phyloP scores from a whole-genome alignment of 2,888 invertebrate species.

The Ferrisia virgata region DNA sequence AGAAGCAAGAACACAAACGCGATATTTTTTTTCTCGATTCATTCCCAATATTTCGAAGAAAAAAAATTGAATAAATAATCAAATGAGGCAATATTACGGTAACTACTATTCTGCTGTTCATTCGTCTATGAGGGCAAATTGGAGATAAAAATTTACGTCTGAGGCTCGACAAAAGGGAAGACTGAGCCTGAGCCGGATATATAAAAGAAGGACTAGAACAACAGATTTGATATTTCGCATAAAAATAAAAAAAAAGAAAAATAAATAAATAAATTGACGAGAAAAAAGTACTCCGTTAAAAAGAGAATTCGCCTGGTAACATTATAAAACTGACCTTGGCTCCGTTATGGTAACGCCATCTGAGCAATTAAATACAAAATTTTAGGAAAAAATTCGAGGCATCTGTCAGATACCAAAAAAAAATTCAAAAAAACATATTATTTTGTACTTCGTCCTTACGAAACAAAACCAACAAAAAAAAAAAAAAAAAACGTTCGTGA shows the following conservation, averaged over 20 bases:
- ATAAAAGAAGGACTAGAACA: background rate
- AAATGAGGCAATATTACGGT: background rate
- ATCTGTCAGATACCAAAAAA: background rate
- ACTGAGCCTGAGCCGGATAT: background rate
- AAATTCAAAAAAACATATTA: background rate
- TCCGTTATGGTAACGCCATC: background rate
- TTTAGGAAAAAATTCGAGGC: constrained; percentile 11
- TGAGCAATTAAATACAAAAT: constrained; percentile 4
- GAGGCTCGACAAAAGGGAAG: constrained; percentile 11
- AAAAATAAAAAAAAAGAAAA: background rate
- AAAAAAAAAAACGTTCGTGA: background rate
- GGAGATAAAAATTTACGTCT: background rate
- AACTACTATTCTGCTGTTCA: background rate
- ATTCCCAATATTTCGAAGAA: background rate
- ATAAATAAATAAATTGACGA: constrained; percentile 3
- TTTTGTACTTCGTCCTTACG: background rate
- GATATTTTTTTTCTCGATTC: too few species aligned
- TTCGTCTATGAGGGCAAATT: background rate
- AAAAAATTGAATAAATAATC: background rate
- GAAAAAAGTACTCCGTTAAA: background rate
- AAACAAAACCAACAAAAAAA: background rate
- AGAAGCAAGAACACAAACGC: background rate
- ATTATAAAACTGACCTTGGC: background rate
- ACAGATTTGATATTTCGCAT: background rate
- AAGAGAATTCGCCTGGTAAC: background rate